These are phyloP conservation scores for Sarcophaga variegata DNA, from an alignment of 2,888 invertebrate genomes.

Conservation along the genomic window DNA sequence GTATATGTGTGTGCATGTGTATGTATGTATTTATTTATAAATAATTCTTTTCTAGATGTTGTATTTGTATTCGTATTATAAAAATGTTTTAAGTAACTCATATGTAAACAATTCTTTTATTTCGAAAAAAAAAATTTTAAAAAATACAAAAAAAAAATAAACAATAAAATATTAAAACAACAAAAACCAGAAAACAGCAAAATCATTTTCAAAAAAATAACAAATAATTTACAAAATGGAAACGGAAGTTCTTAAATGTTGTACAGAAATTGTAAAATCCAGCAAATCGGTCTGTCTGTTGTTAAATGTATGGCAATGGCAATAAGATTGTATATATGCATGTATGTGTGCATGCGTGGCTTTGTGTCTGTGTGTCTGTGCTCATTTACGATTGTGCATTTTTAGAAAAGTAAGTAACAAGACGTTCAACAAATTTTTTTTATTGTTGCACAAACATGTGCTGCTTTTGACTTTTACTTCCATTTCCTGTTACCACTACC, in stretches of 20 bases:
- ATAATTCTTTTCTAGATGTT: neutral
- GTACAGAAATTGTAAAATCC: slow-evolving; percentile 6
- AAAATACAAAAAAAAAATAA: slow-evolving; percentile 23
- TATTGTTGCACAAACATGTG: slow-evolving; percentile 4
- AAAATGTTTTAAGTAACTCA: slow-evolving; percentile 59
- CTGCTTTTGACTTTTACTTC: slow-evolving; percentile 26
- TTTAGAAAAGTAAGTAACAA: slow-evolving; percentile 9
- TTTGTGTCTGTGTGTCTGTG: neutral
- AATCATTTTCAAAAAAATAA: neutral
- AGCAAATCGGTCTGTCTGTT: neutral
- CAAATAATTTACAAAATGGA: slow-evolving; percentile 30
- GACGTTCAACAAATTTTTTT: slow-evolving; percentile 9
- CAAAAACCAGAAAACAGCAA: slow-evolving; percentile 10
- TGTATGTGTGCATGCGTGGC: neutral
- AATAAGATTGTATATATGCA: slow-evolving; percentile 12
- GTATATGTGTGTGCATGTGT: slow-evolving; percentile 5
- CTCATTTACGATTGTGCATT: neutral
- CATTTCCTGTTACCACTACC: neutral
- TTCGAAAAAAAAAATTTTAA: neutral
- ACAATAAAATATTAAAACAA: neutral
- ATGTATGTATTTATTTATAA: slow-evolving; percentile 4
- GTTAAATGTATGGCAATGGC: neutral
- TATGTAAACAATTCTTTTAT: slow-evolving; percentile 47
- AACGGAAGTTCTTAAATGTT: slow-evolving; percentile 57
- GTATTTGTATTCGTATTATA: slow-evolving; percentile 38